phyloP scores from a whole-genome alignment of 1,140 invertebrate species.

The Scaptomyza montana region DNA sequence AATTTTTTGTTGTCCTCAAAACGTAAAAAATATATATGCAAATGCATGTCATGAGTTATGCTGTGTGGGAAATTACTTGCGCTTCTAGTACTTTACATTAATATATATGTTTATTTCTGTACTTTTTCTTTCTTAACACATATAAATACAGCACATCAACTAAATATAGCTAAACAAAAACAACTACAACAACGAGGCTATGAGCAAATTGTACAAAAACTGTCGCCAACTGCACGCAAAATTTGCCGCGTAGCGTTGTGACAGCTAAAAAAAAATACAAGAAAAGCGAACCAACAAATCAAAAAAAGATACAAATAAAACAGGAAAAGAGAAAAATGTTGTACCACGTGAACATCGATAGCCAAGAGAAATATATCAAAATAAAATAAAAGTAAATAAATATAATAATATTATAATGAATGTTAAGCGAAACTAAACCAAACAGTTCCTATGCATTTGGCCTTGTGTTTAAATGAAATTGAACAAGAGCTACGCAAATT shows the following conservation, averaged over 20 bases:
- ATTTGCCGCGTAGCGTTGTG: conserved; percentile 54
- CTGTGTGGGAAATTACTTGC: conserved; percentile 9
- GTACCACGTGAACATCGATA: conserved; percentile 18
- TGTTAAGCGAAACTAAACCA: conserved; percentile 17
- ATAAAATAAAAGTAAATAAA: conserved; percentile 21
- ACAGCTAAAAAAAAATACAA: conserved; percentile 29
- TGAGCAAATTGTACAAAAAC: conserved; percentile 70
- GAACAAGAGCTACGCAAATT: conserved; percentile 75
- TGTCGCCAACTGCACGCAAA: conserved; percentile 74
- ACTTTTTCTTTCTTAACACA: conserved; percentile 22
- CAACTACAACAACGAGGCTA: conserved; percentile 30
- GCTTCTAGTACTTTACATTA: background rate
- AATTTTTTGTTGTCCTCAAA: conserved; percentile 20
- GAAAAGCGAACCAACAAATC: conserved; percentile 12
- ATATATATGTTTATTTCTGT: conserved; percentile 23
- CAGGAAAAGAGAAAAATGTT: conserved; percentile 17
- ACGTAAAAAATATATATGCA: conserved; percentile 12
- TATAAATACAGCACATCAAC: conserved; percentile 56
- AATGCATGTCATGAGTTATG: conserved; percentile 36
- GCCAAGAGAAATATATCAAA: conserved; percentile 31
- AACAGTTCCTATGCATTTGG: conserved; percentile 74
- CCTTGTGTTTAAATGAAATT: conserved; percentile 81
- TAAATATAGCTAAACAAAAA: conserved; percentile 61
- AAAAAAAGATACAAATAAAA: background rate
- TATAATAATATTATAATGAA: background rate